These are phyloP conservation scores for Eretmocerus hayati DNA, from an alignment of 2,888 invertebrate genomes.

Conservation along the genomic window DNA sequence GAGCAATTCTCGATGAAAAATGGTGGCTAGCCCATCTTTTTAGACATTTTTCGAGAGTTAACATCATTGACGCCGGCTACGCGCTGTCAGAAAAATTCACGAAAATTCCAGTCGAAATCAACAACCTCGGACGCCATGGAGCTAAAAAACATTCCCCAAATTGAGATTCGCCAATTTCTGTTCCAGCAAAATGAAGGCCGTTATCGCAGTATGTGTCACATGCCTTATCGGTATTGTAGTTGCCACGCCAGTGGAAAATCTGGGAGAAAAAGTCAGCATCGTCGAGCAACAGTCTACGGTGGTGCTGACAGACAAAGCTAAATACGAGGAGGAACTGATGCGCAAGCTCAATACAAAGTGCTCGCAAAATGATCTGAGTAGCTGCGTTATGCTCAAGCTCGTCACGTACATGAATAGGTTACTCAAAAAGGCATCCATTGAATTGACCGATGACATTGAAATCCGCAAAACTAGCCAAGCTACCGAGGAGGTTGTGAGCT, in stretches of 20 bases:
- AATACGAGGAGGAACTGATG: slow-evolving; percentile 63
- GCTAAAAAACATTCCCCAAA: too few relatives aligned
- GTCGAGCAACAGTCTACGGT: slow-evolving; percentile 39
- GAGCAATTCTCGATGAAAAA: too few relatives aligned
- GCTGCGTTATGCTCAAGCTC: slow-evolving; percentile 76
- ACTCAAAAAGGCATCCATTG: slow-evolving; percentile 71
- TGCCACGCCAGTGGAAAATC: slow-evolving; percentile 41
- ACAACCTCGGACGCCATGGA: too few relatives aligned
- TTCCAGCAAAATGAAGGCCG: slow-evolving; percentile 34
- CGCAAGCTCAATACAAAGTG: slow-evolving; percentile 73
- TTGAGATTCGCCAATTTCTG: too few relatives aligned
- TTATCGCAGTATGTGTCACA: slow-evolving; percentile 28
- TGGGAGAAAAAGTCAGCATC: slow-evolving; percentile 40
- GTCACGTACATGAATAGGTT: slow-evolving; percentile 76
- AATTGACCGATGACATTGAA: slow-evolving; percentile 69
- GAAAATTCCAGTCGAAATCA: too few relatives aligned
- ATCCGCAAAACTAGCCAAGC: slow-evolving; percentile 56
- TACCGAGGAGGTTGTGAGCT: slow-evolving; percentile 55
- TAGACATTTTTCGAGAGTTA: too few relatives aligned
- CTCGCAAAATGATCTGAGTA: slow-evolving; percentile 67
- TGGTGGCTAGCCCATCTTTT: too few relatives aligned
- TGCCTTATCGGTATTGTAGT: slow-evolving; percentile 29
- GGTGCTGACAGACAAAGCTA: slow-evolving; percentile 40
- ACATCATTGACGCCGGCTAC: too few relatives aligned
- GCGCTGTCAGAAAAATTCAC: too few relatives aligned